Evolutionary conservation across 2,113 vertebrate species (phyloP).

Genomic region (Nycticebus coucang): DNA sequence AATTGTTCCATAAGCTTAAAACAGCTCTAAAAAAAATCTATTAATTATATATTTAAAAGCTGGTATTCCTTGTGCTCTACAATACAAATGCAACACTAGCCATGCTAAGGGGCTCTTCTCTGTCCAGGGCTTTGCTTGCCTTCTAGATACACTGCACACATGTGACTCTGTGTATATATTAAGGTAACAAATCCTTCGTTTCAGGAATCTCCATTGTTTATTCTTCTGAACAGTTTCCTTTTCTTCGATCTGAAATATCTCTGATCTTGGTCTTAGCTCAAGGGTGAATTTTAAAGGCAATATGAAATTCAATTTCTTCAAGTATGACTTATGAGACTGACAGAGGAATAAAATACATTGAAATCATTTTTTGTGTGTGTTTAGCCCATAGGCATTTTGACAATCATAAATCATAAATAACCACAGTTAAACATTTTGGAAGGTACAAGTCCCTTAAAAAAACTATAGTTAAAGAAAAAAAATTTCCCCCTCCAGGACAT

Average conservation of each 20-base stretch:
- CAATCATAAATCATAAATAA: slow-evolving; percentile 61
- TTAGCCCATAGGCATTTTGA: slow-evolving; percentile 61
- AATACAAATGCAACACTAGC: not conserved
- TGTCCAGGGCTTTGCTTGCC: not conserved
- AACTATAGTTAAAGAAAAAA: not conserved
- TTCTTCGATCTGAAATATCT: slow-evolving; percentile 56
- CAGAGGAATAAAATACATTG: slow-evolving; percentile 54
- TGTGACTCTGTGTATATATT: not conserved
- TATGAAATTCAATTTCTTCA: slow-evolving; percentile 63
- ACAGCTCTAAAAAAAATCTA: not conserved
- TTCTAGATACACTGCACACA: not conserved
- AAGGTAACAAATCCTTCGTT: not conserved
- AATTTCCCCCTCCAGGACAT: not conserved
- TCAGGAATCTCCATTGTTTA: slow-evolving; percentile 38
- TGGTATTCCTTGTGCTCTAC: not conserved
- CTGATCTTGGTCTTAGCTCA: slow-evolving; percentile 59
- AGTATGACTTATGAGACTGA: slow-evolving; percentile 58
- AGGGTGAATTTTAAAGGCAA: slow-evolving; percentile 61
- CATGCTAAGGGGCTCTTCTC: not conserved
- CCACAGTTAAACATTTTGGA: slow-evolving; percentile 49
- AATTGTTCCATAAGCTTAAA: slow-evolving; percentile 13
- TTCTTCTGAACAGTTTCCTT: slow-evolving; percentile 47
- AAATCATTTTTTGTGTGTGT: slow-evolving; percentile 58
- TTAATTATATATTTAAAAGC: not conserved
- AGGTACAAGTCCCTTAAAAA: not conserved